Evolutionary conservation across 2,888 invertebrate genomes (phyloP), one percentile per base, ranked within the genome.

Genomic region (Eurois occulta): DNA sequence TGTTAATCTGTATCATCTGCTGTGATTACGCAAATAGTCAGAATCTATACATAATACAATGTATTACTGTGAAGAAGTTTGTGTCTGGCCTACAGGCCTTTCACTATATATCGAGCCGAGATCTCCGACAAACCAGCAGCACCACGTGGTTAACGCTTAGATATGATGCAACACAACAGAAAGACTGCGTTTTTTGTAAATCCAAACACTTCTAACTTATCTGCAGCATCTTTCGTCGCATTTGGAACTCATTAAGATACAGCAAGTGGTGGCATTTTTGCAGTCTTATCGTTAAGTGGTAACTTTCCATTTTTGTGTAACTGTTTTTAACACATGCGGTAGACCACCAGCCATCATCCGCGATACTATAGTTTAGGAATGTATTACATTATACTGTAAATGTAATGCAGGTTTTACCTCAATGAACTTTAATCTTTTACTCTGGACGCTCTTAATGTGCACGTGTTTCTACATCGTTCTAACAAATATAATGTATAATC

Each of bases 101-200:
- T 85, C 75, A 81, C 69, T 76, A 65, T 68, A 67, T 64, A 72
- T 67, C 46, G 62, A 65, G 69, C 52, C 28, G 64, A 35, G 69
- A 87, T 81, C 43, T 81, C 64, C 78, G 60, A 78, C 65, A n/a
- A n/a, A n/a, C 81, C 41, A 62, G 46, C 55, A 58, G 16, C 28
- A n/a, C 55, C 52, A 64, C 58, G 71, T 66, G 32, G 21, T 58
- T 41, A 28, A 32, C 67, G 80, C 55, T 66, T 16, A 18, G n/a
- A 38, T 52, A 67, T 62, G n/a, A n/a, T 48, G 62, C 52, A 73
- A 28, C 38, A 62, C 64, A 68, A 38, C 52, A 55, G 24, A 70
- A 70, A 35, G 8, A 55, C 11, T 55, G 32, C 21, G 28, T 68
- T 72, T 55, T 83, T 84, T 72, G 16, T 32, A 28, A 8, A 78